Evolutionary conservation across 2,888 invertebrate genomes (phyloP).

Genomic region (Deladenus siricidicola): DNA sequence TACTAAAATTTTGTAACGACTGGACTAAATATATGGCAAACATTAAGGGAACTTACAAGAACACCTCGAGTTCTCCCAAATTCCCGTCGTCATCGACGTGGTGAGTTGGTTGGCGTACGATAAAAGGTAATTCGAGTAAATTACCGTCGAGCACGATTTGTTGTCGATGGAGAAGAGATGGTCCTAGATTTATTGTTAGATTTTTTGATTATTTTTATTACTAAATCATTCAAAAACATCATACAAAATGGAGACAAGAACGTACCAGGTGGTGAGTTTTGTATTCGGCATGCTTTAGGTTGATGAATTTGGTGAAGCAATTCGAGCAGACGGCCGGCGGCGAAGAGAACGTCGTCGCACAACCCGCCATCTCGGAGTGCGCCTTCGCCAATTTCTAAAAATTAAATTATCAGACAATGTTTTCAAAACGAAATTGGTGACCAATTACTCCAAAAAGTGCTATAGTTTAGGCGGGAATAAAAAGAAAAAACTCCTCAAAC

Average conservation of each 20-base stretch:
- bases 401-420: no score
- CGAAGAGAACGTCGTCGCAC: slow-evolving; percentile 46
- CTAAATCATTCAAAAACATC: neutral
- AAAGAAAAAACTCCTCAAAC: no score
- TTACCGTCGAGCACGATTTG: slow-evolving; percentile 43
- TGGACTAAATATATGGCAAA: neutral
- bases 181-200: slow-evolving; percentile 25
- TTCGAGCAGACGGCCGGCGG: slow-evolving; percentile 45
- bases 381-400: slow-evolving; percentile 21
- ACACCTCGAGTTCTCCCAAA: slow-evolving; percentile 49
- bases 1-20: neutral
- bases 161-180: slow-evolving; percentile 35
- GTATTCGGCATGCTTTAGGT: slow-evolving; percentile 45
- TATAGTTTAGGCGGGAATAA: no score
- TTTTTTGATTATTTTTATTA: no score
- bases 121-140: slow-evolving; percentile 37
- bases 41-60: slow-evolving; percentile 35
- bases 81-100: slow-evolving; percentile 31
- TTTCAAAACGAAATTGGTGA: no score
- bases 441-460: no score
- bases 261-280: slow-evolving; percentile 41
- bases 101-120: slow-evolving; percentile 45
- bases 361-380: slow-evolving; percentile 37
- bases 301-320: slow-evolving; percentile 43
- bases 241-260: slow-evolving; percentile 9